phyloP scores from a whole-genome alignment of 2,888 invertebrate species.

The Nomada fucata region DNA sequence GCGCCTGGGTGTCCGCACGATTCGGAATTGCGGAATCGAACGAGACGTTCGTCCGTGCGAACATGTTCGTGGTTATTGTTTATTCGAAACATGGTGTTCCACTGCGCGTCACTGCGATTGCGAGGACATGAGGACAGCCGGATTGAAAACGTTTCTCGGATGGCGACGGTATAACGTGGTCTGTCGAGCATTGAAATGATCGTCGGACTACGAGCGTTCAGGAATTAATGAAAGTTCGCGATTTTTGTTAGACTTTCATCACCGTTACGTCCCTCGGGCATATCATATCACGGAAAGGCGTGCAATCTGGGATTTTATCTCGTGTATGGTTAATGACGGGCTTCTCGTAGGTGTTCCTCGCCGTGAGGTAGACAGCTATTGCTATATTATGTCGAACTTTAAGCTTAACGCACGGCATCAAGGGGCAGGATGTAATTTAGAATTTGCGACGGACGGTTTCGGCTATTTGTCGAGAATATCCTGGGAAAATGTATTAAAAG shows the following conservation, averaged over 20 bases:
- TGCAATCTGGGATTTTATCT: constrained; percentile 52
- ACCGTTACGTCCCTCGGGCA: constrained; percentile 36
- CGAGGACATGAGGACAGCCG: neutral
- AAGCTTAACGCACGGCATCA: constrained; percentile 31
- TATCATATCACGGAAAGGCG: constrained; percentile 13
- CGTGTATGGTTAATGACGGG: constrained; percentile 50
- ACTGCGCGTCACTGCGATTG: neutral
- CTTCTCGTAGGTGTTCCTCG: constrained; percentile 55
- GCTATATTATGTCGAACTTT: constrained; percentile 57
- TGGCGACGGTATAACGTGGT: neutral
- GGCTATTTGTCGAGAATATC: constrained; percentile 41
- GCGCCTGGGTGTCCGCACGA: neutral
- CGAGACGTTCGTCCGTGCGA: neutral
- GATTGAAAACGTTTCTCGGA: neutral
- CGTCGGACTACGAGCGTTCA: neutral
- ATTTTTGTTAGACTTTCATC: constrained; percentile 19
- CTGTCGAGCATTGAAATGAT: neutral
- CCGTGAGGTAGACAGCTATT: constrained; percentile 46
- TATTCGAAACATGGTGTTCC: neutral
- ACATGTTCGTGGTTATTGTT: neutral
- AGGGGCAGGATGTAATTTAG: constrained; percentile 49
- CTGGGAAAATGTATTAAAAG: constrained; percentile 51
- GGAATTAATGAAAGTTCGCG: constrained; percentile 28
- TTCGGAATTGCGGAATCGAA: no score
- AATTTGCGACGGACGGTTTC: constrained; percentile 53